These are phyloP conservation scores for Tragopan temminckii DNA, from an alignment of 2,797 vertebrate genomes.

Conservation along the genomic window DNA sequence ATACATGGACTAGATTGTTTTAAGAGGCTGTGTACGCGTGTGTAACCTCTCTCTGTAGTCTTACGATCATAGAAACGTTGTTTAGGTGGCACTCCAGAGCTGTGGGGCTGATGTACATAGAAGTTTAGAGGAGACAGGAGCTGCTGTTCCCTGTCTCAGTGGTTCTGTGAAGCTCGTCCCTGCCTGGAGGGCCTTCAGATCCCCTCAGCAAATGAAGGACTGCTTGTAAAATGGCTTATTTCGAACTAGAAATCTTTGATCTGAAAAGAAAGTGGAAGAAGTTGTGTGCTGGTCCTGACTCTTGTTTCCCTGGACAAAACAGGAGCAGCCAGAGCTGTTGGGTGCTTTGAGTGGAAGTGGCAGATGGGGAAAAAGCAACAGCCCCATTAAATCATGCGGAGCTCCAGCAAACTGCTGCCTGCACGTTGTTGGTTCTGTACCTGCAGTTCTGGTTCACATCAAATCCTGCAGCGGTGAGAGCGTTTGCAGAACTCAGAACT, in stretches of 20 bases:
- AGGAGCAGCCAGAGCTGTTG: rapidly evolving
- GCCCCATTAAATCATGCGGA: not conserved
- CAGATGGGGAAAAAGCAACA: too few relatives aligned
- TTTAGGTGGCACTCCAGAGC: rapidly evolving
- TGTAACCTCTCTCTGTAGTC: not conserved
- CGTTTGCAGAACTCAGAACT: rapidly evolving
- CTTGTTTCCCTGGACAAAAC: rapidly evolving
- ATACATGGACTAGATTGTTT: not conserved
- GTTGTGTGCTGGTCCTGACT: rapidly evolving
- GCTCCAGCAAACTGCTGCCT: too few relatives aligned
- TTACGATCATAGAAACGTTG: not conserved
- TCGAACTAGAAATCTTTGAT: rapidly evolving
- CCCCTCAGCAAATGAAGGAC: not conserved
- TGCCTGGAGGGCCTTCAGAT: rapidly evolving
- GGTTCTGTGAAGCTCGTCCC: rapidly evolving
- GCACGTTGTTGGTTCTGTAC: rapidly evolving
- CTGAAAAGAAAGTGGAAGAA: not conserved
- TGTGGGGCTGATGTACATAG: not conserved
- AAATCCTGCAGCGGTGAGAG: rapidly evolving
- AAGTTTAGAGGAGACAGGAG: rapidly evolving
- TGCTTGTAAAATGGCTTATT: not conserved
- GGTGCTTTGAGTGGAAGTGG: not conserved
- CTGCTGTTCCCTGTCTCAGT: too few relatives aligned
- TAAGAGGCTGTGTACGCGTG: not conserved
- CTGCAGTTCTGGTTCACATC: rapidly evolving